Base-by-base conservation (phyloP, 64 coral and sea anemone species). In the Pocillopora verrucosa region DNA sequence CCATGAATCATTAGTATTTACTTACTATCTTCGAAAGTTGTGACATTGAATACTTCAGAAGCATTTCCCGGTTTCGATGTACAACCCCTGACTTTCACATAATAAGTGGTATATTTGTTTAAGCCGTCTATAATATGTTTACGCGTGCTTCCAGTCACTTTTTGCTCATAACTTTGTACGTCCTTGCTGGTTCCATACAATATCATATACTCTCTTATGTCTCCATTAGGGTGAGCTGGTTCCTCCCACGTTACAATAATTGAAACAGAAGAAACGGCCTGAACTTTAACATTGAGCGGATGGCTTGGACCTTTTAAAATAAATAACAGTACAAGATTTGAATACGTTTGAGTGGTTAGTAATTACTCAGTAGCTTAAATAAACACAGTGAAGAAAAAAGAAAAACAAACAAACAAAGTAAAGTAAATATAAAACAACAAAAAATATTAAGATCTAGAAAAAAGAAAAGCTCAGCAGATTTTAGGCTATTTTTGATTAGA, bases 31-130 rank as follows among this genome's bases (percentile, higher is more conserved):
- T 89, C 75, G 20, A 60, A 65, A 1, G 87, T 89, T 16, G 36
- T 76, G 25, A 59, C 59, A 36, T 36, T 64, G 7, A 78, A 45
- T 20, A 60, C 73, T 57, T 80, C 34, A 14, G 89, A 90, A 16
- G 89, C 79, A 90, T 90, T 83, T 59, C 89, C 89, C 34, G 20
- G 57, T 59, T 90, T 10, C 15, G 45, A 81, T 2, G 79, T 90
- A 75, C 41, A 20, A 1, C 64, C 89, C 19, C 89, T 62, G 11
- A 90, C 79, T 70, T 90, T 78, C 24, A 90, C 34, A 25, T 82
- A 90, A 56, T 90, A 90, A 5, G 77, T 90, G 1, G 89, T 83
- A 35, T 36, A 90, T 9, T 90, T 90, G 5, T 24, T 61, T 12
- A 90, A 75, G 20, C 78, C 89, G 34, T 59, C 67, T 58, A 90